Conservation (phyloP, 1,140 invertebrate species). For the Pissodes strobi region DNA sequence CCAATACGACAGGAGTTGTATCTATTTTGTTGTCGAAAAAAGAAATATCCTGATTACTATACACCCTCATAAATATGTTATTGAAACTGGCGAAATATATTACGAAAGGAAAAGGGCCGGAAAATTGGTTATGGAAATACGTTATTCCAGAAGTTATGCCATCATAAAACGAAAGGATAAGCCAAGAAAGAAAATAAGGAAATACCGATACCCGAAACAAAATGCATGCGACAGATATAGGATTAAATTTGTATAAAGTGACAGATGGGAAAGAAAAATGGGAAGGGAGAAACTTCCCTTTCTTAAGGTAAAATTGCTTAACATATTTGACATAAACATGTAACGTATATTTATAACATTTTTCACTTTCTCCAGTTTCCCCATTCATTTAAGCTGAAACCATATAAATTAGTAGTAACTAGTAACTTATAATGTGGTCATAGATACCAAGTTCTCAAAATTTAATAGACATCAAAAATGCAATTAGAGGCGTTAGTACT, state of each 20-base stretch:
- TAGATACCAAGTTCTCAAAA: too few species aligned
- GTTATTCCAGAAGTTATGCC: conserved; percentile 38
- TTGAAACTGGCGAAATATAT: conserved; percentile 38
- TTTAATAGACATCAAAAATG: too few species aligned
- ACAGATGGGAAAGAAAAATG: conserved; percentile 30
- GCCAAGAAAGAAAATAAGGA: conserved; percentile 32
- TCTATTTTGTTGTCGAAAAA: conserved; percentile 21
- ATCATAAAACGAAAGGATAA: conserved; percentile 38
- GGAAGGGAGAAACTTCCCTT: too few species aligned
- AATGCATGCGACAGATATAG: conserved; percentile 34
- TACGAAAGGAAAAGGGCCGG: conserved; percentile 36
- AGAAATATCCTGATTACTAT: conserved; percentile 29
- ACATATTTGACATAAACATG: too few species aligned
- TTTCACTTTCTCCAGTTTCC: too few species aligned
- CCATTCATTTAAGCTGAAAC: too few species aligned
- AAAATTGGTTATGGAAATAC: conserved; percentile 40
- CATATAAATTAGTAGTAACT: too few species aligned
- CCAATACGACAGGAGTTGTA: conserved; percentile 12
- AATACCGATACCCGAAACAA: conserved; percentile 36
- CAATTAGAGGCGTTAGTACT: too few species aligned
- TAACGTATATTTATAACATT: too few species aligned
- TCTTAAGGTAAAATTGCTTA: too few species aligned
- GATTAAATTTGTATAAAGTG: conserved; percentile 39
- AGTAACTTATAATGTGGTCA: too few species aligned
- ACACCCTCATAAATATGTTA: conserved; percentile 38